Conservation (phyloP, 2,888 invertebrate genomes). For the Tuberolachnus salignus region DNA sequence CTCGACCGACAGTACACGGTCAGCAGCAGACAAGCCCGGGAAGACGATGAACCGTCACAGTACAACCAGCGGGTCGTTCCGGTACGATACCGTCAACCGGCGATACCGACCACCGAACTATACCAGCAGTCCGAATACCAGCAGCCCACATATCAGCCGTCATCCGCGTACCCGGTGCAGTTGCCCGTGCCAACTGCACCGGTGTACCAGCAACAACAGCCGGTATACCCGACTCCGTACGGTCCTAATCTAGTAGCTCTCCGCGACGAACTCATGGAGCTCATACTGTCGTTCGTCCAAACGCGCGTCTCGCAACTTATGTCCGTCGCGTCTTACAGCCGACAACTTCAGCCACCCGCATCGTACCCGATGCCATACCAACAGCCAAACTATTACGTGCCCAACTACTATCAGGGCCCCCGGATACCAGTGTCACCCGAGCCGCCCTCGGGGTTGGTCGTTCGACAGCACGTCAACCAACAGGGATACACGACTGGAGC, state of each 20-base stretch:
- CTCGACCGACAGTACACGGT: conserved; percentile 35
- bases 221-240: no score
- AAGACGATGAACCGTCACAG: conserved; percentile 34
- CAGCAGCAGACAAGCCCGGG: conserved; percentile 52
- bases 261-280: conserved; percentile 60
- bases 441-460: not conserved
- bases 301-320: conserved; percentile 38
- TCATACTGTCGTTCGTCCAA: conserved; percentile 60
- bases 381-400: conserved; percentile 44
- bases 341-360: not conserved
- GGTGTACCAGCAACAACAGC: conserved; percentile 28
- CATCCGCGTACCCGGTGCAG: not conserved
- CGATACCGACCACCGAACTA: not conserved
- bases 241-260: conserved; percentile 53
- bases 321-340: conserved; percentile 10
- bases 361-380: conserved; percentile 44
- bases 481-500: conserved; percentile 22
- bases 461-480: conserved; percentile 40
- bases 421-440: not conserved
- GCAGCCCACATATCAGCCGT: not conserved
- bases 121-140: conserved; percentile 7
- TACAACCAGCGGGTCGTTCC: not conserved
- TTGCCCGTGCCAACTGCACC: not conserved
- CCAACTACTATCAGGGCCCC: conserved; percentile 49
- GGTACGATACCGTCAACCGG: conserved; percentile 38